These are phyloP conservation scores for Phortica variegata DNA, from an alignment of 1,140 invertebrate genomes.

Conservation along the genomic window DNA sequence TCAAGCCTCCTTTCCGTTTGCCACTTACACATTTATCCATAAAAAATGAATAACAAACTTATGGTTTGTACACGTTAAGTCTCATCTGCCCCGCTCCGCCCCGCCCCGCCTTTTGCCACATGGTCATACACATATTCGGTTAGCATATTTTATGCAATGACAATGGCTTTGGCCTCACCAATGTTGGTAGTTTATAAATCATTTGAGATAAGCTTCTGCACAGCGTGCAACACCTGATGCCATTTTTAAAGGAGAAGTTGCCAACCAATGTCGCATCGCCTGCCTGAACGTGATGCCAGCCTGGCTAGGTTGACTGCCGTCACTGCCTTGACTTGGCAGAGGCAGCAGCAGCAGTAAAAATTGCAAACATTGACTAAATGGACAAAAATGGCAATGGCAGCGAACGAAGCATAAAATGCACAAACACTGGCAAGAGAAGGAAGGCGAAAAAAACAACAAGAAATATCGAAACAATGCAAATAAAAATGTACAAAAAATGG, in stretches of 20 bases:
- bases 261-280: slow-evolving; percentile 23
- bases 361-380: slow-evolving; percentile 49
- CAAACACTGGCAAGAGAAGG: slow-evolving; percentile 11
- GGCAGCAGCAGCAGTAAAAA: slow-evolving; percentile 41
- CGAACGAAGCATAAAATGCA: too few relatives aligned
- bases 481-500: slow-evolving; percentile 30
- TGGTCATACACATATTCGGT: slow-evolving; percentile 31
- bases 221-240: slow-evolving; percentile 56
- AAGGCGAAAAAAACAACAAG: slow-evolving; percentile 7
- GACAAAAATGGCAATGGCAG: slow-evolving; percentile 35
- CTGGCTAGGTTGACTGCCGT: slow-evolving; percentile 2
- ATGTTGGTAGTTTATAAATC: slow-evolving; percentile 57
- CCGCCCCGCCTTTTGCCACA: neutral
- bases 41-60: too few relatives aligned
- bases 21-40: too few relatives aligned
- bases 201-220: slow-evolving; percentile 56
- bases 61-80: too few relatives aligned
- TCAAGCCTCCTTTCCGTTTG: too few relatives aligned
- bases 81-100: slow-evolving; percentile 1
- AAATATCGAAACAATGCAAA: slow-evolving; percentile 45
- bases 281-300: neutral
- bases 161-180: slow-evolving; percentile 56
- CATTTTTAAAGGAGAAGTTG: slow-evolving; percentile 49
- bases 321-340: slow-evolving; percentile 19
- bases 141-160: slow-evolving; percentile 57